Base-by-base conservation (phyloP, 2,113 vertebrate species). In the Paradisaea rubra region DNA sequence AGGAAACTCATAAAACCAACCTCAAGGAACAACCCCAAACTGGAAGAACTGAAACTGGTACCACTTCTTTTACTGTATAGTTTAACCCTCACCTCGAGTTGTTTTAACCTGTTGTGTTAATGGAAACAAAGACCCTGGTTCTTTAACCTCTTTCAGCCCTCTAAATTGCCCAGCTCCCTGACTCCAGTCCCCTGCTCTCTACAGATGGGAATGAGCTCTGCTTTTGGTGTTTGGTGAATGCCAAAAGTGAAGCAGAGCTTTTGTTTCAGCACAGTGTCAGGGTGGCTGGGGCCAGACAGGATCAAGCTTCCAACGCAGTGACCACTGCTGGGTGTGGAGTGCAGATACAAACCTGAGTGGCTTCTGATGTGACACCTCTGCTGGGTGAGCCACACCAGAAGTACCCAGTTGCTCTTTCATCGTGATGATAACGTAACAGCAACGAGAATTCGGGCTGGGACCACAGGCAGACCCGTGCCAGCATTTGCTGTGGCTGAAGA, bases 11-110 rank as follows among this genome's bases (percentile, higher is more conserved):
- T 99, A 87, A 98, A 98, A 21, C 98, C 98, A 0, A 76, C 80
- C 5, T 98, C 98, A 89, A 94, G 97, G 60, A 97, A 96, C 70
- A 98, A 98, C 54, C 95, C 98, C 56, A 98, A 97, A 90, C 33
- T 99, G 52, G 95, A 97, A 66, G 97, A 98, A 53, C 57, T 99
- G 39, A 98, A 99, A 66, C 96, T 96, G 98, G 99, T 99, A 98
- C 42, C 52, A 21, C 41, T 83, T 59, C 27, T 91, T 90, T 82
- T 54, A 33, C 22, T 60, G 2, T 10, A 1, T 2, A 23, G 2
- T 54, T 93, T 66, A 56, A 52, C 13, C 25, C 30, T 76, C 47
- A 33, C 22, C 31, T 70, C 1, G 3, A 9, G 31, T 41, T 71
- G 25, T 30, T 85, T 42, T 76, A 42, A 45, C 22, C 27, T 66